Base-by-base conservation (phyloP, 2,888 invertebrate species). In the Hanleya hanleyi region DNA sequence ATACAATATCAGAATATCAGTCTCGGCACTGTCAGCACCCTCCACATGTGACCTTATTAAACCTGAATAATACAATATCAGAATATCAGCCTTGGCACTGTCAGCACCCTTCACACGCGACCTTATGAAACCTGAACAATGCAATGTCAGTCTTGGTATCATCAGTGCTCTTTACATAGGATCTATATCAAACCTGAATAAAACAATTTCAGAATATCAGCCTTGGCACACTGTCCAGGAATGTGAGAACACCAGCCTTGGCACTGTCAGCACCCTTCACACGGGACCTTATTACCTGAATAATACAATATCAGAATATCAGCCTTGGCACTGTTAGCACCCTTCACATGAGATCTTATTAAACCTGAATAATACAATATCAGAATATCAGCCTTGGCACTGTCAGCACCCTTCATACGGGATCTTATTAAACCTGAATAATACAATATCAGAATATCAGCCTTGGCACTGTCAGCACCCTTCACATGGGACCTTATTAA, bases 181-280 rank as follows among this genome's bases (percentile, higher is more conserved):
- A n/a, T n/a, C n/a, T n/a, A n/a, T n/a, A n/a, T n/a, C n/a, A n/a
- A n/a, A n/a, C n/a, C n/a, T n/a, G n/a, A n/a, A n/a, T n/a, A n/a
- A n/a, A n/a, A n/a, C n/a, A n/a, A n/a, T n/a, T n/a, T n/a, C n/a
- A n/a, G n/a, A n/a, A n/a, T n/a, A n/a, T n/a, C n/a, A n/a, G n/a
- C n/a, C n/a, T n/a, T n/a, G n/a, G n/a, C n/a, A n/a, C n/a, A n/a
- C 97, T 97, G 92, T 99, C 99, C 72, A 99, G 93, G 92, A 99
- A 99, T 64, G 99, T 99, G 62, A 99, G 93, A 0, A 98, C 95
- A 0, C 94, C 94, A 0, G 97, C 97, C 0, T 94, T 94, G 15
- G 99, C 98, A 0, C 95, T 95, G 89, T 97, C 96, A 1, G 99
- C 98, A 0, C 98, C 98, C 75, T 94, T 93, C 22, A 98, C 97